Base-by-base conservation (phyloP, 2,113 vertebrate genomes). In the Cephalopterus ornatus region DNA sequence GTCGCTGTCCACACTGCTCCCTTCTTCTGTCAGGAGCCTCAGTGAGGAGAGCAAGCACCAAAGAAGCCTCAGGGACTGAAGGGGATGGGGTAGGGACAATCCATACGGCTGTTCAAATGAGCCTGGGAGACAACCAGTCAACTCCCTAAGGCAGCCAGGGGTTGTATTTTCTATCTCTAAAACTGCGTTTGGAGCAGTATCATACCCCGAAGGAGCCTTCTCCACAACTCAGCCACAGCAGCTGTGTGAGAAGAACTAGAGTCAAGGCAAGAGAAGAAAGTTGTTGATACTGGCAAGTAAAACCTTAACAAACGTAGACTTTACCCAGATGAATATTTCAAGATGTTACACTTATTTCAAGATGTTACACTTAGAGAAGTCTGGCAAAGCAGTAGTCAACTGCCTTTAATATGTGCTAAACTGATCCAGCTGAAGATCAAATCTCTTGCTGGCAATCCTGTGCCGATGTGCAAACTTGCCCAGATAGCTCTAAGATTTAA, bases 271-370 rank as follows among this genome's bases (percentile, higher is more conserved):
- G 67, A 66, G 65, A 56, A 80, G 22, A 26, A 56, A 73, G 61
- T 13, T 93, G 85, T 78, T 92, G 78, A 61, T 85, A 73, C 78
- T 90, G 79, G 75, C 86, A 96, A 93, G 79, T 61, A 91, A 86
- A 96, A 70, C 44, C 72, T 83, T 91, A 39, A 52, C 83, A 91
- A 95, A 91, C 24, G 6, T 56, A 88, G 82, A 68, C 72, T 85
- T 90, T 33, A 77, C 42, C 91, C 78, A 93, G 93, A 90, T 16
- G 56, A 95, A 88, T 58, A 89, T 49, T 85, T 88, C 91, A 93
- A 92, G 83, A 91, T 75, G 81, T 77, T 88, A 68, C 8, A 11
- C 39, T 67, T 53, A 68, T 76, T 89, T 68, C 88, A 95, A 77
- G 86, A 92, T 39, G 62, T 63, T 78, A 71, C 0, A 5, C 56